phyloP scores from a whole-genome alignment of 2,797 vertebrate species.

The Sebastes taczanowskii region DNA sequence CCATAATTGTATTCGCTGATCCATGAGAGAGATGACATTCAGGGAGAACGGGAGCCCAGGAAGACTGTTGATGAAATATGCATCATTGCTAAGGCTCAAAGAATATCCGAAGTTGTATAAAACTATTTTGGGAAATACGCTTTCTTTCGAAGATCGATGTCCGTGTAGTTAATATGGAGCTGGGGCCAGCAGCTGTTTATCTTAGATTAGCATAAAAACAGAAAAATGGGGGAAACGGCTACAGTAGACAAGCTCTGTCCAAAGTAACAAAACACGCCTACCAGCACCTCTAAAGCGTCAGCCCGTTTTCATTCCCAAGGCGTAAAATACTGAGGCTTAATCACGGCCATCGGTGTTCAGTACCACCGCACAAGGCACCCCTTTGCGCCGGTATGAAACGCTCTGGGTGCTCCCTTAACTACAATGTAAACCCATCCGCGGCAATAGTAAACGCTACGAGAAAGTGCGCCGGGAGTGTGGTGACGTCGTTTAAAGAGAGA shows the following conservation, averaged over 20 bases:
- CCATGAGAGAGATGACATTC: constrained; percentile 17
- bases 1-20: constrained; percentile 26
- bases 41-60: background rate
- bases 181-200: background rate
- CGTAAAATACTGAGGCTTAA: too few species aligned
- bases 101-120: background rate
- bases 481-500: too few species aligned
- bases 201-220: background rate
- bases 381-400: too few species aligned
- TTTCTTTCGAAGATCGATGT: background rate
- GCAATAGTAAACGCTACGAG: too few species aligned
- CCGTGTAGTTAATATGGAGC: background rate
- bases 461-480: too few species aligned
- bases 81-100: background rate
- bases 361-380: too few species aligned
- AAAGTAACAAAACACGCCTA: background rate
- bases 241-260: background rate
- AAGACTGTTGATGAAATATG: constrained; percentile 23
- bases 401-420: too few species aligned
- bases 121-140: background rate
- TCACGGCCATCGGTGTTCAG: too few species aligned
- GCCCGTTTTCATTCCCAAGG: too few species aligned
- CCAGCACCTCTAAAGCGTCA: too few species aligned
- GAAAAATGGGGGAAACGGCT: background rate
- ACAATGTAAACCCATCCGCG: too few species aligned